Conservation (phyloP, 2,888 invertebrate genomes). For the Xanthorhoe spadicearia region DNA sequence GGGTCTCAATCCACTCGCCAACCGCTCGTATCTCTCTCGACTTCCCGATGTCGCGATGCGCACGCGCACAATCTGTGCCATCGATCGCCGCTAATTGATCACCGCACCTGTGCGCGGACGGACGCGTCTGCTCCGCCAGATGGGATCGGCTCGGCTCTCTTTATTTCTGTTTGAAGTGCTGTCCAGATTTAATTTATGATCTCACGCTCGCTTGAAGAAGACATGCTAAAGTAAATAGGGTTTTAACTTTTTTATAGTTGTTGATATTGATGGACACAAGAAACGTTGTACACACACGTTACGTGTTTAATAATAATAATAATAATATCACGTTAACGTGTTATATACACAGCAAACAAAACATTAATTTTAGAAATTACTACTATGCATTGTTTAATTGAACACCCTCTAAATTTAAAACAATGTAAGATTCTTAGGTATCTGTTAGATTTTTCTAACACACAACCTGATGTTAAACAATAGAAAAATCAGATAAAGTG, state of each 20-base stretch:
- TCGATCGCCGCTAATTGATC: conserved; percentile 78
- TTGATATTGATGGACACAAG: no score
- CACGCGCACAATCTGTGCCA: conserved; percentile 69
- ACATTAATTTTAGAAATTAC: no score
- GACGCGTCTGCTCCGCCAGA: conserved; percentile 34
- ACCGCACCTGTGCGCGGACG: conserved; percentile 66
- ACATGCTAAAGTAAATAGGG: background rate
- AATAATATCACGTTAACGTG: no score
- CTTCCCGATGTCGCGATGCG: conserved; percentile 42
- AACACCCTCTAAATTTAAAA: no score
- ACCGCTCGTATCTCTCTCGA: conserved; percentile 9
- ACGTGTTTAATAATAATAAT: no score
- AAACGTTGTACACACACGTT: no score
- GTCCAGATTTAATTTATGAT: conserved; percentile 25
- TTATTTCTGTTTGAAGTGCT: conserved; percentile 17
- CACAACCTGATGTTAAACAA: background rate
- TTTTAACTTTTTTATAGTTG: background rate
- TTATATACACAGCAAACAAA: no score
- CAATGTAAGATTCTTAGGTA: no score
- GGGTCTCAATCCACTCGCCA: background rate
- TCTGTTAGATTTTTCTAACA: background rate
- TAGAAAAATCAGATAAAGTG: background rate
- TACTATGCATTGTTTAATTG: no score
- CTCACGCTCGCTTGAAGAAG: background rate
- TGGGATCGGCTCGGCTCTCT: conserved; percentile 21